A percentile compares a stretch with the other conserved stretches of the same genome.
Evolutionary conservation across 2,888 invertebrate species (phyloP).

Genomic region (Ornithoptera priamus): DNA sequence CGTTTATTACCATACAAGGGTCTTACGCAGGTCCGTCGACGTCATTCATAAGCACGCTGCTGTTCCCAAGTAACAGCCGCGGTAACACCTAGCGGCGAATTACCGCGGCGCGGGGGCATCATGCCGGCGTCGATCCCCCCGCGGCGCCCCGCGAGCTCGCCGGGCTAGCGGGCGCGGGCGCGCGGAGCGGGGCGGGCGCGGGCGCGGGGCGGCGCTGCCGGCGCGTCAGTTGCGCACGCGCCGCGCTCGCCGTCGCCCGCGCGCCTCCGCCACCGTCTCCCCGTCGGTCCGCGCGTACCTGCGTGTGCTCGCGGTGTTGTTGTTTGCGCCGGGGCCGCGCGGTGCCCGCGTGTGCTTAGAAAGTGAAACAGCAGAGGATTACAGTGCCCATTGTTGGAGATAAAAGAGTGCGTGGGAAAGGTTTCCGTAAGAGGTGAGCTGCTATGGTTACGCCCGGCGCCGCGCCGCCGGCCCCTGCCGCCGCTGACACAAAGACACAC

Average conservation of each 20-base stretch:
- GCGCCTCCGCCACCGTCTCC: conserved; percentile 35
- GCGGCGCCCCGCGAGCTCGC: too few species aligned
- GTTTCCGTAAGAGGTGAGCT: conserved; percentile 31
- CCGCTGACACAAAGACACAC: too few species aligned
- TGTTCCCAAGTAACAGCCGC: not conserved
- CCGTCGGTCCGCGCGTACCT: too few species aligned
- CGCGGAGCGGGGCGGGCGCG: conserved; percentile 31
- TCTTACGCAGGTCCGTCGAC: too few species aligned
- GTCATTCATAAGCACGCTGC: not conserved
- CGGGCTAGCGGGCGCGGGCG: too few species aligned
- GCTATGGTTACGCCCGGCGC: conserved; percentile 26
- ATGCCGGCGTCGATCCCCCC: conserved; percentile 9
- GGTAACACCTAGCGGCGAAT: conserved; percentile 27
- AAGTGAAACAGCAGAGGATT: conserved; percentile 41
- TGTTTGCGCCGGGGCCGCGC: too few species aligned
- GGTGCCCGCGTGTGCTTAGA: conserved; percentile 28
- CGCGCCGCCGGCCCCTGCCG: too few species aligned
- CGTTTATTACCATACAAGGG: too few species aligned
- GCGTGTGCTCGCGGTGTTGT: too few species aligned
- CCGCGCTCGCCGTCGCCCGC: conserved; percentile 59
- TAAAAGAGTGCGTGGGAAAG: conserved; percentile 37
- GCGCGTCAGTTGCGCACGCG: conserved; percentile 71
- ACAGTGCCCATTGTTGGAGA: conserved; percentile 39
- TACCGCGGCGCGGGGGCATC: conserved; percentile 9
- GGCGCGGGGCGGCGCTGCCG: conserved; percentile 48